These are phyloP conservation scores for Ctenosaura bakeri DNA, from an alignment of 2,797 vertebrate genomes.

Conservation along the genomic window DNA sequence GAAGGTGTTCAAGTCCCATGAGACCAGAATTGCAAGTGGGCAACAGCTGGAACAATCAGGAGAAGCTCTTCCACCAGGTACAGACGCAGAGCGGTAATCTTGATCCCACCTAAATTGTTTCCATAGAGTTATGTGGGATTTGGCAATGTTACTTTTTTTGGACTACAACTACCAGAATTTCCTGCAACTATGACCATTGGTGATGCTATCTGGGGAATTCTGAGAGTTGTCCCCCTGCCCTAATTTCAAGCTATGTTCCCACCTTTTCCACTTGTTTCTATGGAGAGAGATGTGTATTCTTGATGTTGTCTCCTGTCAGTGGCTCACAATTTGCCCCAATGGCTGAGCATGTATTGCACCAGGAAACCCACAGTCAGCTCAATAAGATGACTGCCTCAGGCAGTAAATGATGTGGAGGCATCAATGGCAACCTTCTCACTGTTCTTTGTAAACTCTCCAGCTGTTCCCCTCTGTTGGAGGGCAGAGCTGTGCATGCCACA, in stretches of 20 bases:
- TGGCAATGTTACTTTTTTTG: too few relatives aligned
- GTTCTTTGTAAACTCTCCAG: background rate
- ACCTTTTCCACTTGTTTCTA: background rate
- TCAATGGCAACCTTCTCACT: background rate
- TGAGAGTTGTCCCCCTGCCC: too few relatives aligned
- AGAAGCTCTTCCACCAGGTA: slow-evolving; percentile 59
- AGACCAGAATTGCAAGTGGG: slow-evolving; percentile 67
- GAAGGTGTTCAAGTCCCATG: background rate
- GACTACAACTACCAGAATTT: too few relatives aligned
- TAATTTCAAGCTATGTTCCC: too few relatives aligned
- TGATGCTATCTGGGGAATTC: too few relatives aligned
- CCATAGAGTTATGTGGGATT: too few relatives aligned
- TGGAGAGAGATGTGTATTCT: background rate
- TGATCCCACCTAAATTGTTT: too few relatives aligned
- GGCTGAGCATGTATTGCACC: too few relatives aligned
- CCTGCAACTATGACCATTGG: too few relatives aligned
- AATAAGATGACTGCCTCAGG: background rate
- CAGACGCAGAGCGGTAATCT: slow-evolving; percentile 29
- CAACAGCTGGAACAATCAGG: slow-evolving; percentile 47
- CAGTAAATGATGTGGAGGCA: background rate
- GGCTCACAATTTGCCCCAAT: background rate
- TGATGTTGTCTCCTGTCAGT: background rate
- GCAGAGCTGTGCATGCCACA: background rate
- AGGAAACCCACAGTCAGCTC: background rate
- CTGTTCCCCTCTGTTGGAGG: background rate